Conservation (phyloP, 2,888 invertebrate species). For the Lysandra bellargus region DNA sequence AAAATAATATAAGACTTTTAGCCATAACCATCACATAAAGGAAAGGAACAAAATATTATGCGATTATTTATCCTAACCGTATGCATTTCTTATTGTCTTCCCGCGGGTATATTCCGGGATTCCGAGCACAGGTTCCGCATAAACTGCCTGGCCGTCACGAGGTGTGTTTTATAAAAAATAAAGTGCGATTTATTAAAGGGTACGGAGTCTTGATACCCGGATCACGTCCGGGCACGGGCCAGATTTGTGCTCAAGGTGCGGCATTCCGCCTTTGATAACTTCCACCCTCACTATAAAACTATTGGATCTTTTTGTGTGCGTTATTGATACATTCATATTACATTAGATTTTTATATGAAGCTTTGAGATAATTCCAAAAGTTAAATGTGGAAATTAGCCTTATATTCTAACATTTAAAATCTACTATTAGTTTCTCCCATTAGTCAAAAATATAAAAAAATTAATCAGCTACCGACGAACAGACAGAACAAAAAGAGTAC, state of each 20-base stretch:
- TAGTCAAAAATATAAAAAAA: background rate
- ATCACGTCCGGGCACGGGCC: constrained; percentile 64
- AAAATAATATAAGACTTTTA: no score
- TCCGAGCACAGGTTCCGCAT: constrained; percentile 64
- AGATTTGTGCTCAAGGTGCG: constrained; percentile 67
- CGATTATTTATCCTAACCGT: background rate
- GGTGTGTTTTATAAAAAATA: constrained; percentile 73
- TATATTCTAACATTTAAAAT: background rate
- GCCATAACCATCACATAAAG: background rate
- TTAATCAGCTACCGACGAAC: background rate
- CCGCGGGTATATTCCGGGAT: constrained; percentile 53
- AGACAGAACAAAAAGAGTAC: constrained; percentile 37
- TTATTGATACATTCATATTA: constrained; percentile 19
- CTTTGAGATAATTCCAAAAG: background rate
- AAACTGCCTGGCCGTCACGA: constrained; percentile 67
- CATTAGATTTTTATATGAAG: background rate
- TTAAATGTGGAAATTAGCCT: background rate
- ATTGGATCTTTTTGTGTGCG: constrained; percentile 42
- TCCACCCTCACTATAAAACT: constrained; percentile 60
- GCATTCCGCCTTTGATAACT: constrained; percentile 62
- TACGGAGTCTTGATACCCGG: constrained; percentile 49
- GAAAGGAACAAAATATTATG: background rate
- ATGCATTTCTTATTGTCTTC: constrained; percentile 34
- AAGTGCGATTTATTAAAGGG: constrained; percentile 76
- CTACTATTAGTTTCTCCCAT: background rate